Evolutionary conservation across 1,140 invertebrate species (phyloP).

Genomic region (Bombus waltoni): DNA sequence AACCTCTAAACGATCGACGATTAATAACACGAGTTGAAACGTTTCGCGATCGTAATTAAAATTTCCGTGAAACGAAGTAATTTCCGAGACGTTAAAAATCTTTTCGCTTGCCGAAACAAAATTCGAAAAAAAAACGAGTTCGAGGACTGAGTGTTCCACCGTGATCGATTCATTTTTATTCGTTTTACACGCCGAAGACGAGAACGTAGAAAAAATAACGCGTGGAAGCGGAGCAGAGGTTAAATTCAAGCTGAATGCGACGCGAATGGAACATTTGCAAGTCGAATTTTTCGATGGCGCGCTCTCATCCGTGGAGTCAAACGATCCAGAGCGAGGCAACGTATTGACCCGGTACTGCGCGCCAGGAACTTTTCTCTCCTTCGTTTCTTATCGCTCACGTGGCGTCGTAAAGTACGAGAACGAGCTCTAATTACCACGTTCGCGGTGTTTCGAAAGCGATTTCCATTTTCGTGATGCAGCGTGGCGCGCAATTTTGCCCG

Average conservation of each 20-base stretch:
- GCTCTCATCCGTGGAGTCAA: slow-evolving; percentile 29
- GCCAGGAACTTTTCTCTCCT: slow-evolving; percentile 48
- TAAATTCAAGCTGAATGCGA: not conserved
- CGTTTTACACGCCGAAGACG: no score
- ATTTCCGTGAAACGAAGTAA: no score
- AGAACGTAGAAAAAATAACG: not conserved
- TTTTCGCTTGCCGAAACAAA: no score
- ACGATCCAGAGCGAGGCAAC: slow-evolving; percentile 2
- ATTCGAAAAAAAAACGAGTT: no score
- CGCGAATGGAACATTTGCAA: slow-evolving; percentile 20
- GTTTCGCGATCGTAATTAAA: no score
- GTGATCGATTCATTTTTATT: no score
- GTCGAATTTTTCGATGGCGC: slow-evolving; percentile 37
- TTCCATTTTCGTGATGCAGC: slow-evolving; percentile 65
- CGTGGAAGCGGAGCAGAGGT: not conserved
- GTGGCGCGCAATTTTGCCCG: not conserved
- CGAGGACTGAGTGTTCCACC: no score
- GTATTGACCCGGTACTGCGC: not conserved
- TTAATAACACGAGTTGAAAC: no score
- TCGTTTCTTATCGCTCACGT: slow-evolving; percentile 28
- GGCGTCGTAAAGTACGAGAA: slow-evolving; percentile 59
- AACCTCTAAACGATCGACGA: not conserved
- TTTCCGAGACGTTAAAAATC: no score
- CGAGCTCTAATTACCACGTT: slow-evolving; percentile 63
- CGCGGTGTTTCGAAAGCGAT: slow-evolving; percentile 63